A percentile compares a stretch with the other conserved stretches of the same genome.
phyloP scores from a whole-genome alignment of 2,797 vertebrate genomes.

The Lagorchestes hirsutus region DNA sequence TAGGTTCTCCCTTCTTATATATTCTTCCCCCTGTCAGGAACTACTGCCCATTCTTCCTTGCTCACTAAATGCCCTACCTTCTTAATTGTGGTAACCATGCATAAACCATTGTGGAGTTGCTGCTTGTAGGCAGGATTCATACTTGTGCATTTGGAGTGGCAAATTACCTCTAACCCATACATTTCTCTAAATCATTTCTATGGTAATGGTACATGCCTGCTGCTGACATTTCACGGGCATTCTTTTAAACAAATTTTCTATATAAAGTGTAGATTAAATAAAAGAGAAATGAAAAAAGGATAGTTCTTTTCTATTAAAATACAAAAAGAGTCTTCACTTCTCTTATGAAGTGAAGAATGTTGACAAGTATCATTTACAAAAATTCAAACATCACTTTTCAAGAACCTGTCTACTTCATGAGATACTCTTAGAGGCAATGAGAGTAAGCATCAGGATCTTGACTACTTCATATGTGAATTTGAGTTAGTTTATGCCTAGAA shows the following conservation, averaged over 20 bases:
- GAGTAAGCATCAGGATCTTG: conserved; percentile 64
- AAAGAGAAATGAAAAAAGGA: neutral
- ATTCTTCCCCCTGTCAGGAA: neutral
- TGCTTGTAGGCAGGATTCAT: neutral
- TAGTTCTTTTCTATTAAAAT: neutral
- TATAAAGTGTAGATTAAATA: neutral
- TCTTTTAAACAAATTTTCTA: neutral
- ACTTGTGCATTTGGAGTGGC: neutral
- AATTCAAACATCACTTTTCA: conserved; percentile 56
- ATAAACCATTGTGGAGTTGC: neutral
- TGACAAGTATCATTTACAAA: conserved; percentile 55
- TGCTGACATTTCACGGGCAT: neutral
- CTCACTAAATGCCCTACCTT: neutral
- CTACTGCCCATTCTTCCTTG: neutral
- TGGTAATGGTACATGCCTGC: neutral
- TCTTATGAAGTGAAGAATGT: conserved; percentile 61
- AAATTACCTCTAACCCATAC: neutral
- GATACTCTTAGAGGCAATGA: conserved; percentile 28
- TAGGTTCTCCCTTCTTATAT: neutral
- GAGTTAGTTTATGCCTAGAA: conserved; percentile 30
- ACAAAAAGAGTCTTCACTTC: conserved; percentile 22
- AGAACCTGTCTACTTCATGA: conserved; percentile 18
- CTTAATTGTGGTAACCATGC: neutral
- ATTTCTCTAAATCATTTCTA: neutral
- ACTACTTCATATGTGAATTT: conserved; percentile 38